Conservation (phyloP, 2,888 invertebrate genomes). For the Lagria hirta region DNA sequence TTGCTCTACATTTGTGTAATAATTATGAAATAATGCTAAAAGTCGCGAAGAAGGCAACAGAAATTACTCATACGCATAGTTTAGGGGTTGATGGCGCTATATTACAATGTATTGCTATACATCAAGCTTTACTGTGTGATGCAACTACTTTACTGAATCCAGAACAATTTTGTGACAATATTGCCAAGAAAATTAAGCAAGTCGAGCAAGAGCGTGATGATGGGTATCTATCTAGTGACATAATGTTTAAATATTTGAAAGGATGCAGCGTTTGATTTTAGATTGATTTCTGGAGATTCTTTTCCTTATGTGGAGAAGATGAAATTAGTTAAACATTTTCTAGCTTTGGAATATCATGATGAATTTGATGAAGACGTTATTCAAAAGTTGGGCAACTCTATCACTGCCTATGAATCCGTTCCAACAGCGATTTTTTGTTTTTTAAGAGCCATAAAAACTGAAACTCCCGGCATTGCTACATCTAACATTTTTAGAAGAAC, state of each 20-base stretch:
- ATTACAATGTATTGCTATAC: constrained; percentile 61
- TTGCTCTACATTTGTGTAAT: constrained; percentile 62
- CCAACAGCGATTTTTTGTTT: constrained; percentile 74
- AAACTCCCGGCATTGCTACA: constrained; percentile 57
- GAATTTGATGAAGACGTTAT: constrained; percentile 57
- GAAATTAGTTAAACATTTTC: constrained; percentile 56
- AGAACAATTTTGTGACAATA: constrained; percentile 55
- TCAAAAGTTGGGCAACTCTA: constrained; percentile 60
- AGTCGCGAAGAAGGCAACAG: constrained; percentile 56
- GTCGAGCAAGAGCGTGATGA: constrained; percentile 55
- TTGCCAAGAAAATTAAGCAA: constrained; percentile 58
- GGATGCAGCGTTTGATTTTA: too few species aligned
- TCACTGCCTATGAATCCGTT: constrained; percentile 68
- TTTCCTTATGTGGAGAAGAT: constrained; percentile 60
- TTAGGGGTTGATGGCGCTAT: constrained; percentile 61
- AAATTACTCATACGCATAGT: constrained; percentile 65
- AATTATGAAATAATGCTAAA: constrained; percentile 57
- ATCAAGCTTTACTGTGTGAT: constrained; percentile 56
- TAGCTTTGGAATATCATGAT: constrained; percentile 50
- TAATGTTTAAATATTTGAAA: constrained; percentile 2
- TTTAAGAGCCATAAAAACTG: constrained; percentile 56
- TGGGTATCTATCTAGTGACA: constrained; percentile 36
- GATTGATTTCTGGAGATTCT: too few species aligned
- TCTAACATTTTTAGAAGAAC: constrained; percentile 64
- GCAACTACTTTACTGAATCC: constrained; percentile 55